Evolutionary conservation across 2,113 vertebrate genomes (phyloP).

Genomic region (Turnix velox): DNA sequence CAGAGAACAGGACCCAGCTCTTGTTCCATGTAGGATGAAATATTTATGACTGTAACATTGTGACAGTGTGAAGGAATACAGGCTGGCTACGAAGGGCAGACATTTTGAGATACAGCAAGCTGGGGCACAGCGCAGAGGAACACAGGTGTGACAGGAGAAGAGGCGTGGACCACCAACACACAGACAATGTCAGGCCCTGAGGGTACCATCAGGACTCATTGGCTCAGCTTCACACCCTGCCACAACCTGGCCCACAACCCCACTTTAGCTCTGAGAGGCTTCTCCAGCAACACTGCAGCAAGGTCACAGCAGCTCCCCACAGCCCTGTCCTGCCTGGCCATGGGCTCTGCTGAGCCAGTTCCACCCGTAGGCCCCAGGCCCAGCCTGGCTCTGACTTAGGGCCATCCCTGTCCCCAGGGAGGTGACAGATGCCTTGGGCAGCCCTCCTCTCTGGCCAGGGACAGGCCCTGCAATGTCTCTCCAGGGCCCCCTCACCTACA

Average conservation of each 20-base stretch:
- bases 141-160: not conserved
- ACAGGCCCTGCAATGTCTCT: accelerated
- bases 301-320: accelerated
- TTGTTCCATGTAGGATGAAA: not conserved
- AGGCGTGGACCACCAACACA: accelerated
- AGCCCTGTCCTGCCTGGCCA: accelerated
- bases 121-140: accelerated
- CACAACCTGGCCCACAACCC: accelerated
- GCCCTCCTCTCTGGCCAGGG: not conserved
- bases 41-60: not conserved
- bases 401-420: not conserved
- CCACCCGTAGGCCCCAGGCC: accelerated
- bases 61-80: not conserved
- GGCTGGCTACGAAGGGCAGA: accelerated
- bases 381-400: not conserved
- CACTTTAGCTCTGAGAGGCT: accelerated
- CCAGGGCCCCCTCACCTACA: accelerated
- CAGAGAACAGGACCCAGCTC: not conserved
- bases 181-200: not conserved
- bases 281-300: not conserved
- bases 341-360: not conserved
- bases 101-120: accelerated
- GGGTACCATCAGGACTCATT: not conserved
- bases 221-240: accelerated
- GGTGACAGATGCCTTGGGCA: accelerated